Conservation (phyloP, 2,888 invertebrate genomes). For the Yponomeuta evonymella region DNA sequence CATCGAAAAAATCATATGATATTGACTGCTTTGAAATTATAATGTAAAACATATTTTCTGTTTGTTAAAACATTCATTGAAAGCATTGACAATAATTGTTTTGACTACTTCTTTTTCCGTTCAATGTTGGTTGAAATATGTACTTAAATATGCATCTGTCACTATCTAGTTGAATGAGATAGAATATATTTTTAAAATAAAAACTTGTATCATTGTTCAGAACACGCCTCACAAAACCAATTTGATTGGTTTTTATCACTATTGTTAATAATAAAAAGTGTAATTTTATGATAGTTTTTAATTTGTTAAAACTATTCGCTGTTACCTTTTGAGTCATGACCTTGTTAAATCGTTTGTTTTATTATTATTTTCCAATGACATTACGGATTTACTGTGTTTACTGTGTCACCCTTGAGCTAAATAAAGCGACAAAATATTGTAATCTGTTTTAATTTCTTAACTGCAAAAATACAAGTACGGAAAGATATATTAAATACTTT, state of each 20-base stretch:
- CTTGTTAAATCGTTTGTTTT: slow-evolving; percentile 73
- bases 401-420: slow-evolving; percentile 68
- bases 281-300: slow-evolving; percentile 69
- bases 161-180: too few relatives aligned
- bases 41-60: too few relatives aligned
- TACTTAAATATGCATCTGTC: too few relatives aligned
- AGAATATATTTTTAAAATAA: too few relatives aligned
- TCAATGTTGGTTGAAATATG: too few relatives aligned
- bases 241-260: slow-evolving; percentile 21
- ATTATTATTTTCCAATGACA: slow-evolving; percentile 71
- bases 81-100: too few relatives aligned
- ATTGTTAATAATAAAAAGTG: slow-evolving; percentile 59
- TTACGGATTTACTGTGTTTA: slow-evolving; percentile 51
- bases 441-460: slow-evolving; percentile 21
- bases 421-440: slow-evolving; percentile 72
- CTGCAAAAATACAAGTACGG: not conserved
- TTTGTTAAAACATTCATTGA: too few relatives aligned
- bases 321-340: slow-evolving; percentile 73
- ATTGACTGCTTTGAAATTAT: too few relatives aligned
- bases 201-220: too few relatives aligned
- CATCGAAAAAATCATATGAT: too few relatives aligned
- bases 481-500: not conserved
- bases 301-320: slow-evolving; percentile 68
- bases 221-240: too few relatives aligned
- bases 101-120: too few relatives aligned